A percentile compares a stretch with the other conserved stretches of the same genome.
phyloP scores from a whole-genome alignment of 2,797 vertebrate genomes.

The Octomys mimax region DNA sequence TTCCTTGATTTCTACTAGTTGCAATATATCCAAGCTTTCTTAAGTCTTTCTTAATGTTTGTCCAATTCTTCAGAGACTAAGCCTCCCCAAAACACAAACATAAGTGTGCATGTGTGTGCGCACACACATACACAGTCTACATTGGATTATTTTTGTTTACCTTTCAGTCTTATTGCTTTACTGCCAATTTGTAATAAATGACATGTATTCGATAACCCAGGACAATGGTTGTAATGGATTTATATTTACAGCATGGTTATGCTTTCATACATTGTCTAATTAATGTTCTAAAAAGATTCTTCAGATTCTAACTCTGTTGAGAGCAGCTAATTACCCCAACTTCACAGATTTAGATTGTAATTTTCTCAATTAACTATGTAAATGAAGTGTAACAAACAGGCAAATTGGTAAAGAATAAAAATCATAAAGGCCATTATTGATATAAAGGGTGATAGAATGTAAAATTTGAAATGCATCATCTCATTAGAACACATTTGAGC shows the following conservation, averaged over 20 bases:
- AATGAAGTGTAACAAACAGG: background rate
- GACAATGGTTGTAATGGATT: background rate
- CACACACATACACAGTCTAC: background rate
- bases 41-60: constrained; percentile 5
- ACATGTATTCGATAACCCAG: background rate
- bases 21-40: background rate
- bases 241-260: background rate
- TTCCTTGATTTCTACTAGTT: background rate
- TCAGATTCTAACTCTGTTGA: background rate
- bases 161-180: background rate
- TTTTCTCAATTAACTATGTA: constrained; percentile 30
- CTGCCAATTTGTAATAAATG: background rate
- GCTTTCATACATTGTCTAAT: background rate
- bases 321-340: background rate
- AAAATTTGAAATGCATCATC: constrained; percentile 1
- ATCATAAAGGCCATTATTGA: background rate
- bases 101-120: background rate
- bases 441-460: constrained; percentile 8
- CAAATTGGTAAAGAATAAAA: constrained; percentile 43
- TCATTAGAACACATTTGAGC: background rate
- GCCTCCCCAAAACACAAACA: background rate
- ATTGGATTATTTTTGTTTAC: background rate
- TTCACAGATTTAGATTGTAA: constrained; percentile 11
- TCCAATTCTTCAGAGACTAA: background rate
- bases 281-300: background rate